Conservation (phyloP, 2,113 vertebrate genomes). For the Oncorhynchus gorbuscha region DNA sequence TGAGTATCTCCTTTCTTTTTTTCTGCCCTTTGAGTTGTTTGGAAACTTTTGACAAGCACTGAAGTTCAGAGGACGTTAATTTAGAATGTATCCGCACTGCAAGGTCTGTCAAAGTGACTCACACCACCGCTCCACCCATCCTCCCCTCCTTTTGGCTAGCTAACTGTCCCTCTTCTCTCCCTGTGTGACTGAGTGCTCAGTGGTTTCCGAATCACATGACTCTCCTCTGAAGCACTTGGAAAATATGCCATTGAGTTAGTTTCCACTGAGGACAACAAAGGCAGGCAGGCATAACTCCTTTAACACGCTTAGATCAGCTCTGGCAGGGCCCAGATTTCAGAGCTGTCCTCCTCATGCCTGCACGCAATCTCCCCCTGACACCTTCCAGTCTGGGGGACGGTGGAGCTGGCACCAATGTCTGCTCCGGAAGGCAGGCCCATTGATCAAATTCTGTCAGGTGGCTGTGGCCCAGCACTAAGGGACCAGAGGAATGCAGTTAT, state of each 20-base stretch:
- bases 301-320: slow-evolving; percentile 35
- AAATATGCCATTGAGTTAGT: slow-evolving; percentile 68
- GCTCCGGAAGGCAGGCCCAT: slow-evolving; percentile 11
- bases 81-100: not conserved
- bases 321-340: slow-evolving; percentile 44
- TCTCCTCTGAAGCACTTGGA: slow-evolving; percentile 54
- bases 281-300: slow-evolving; percentile 49
- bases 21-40: not conserved
- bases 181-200: slow-evolving; percentile 28
- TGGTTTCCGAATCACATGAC: slow-evolving; percentile 61
- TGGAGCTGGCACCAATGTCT: slow-evolving; percentile 7
- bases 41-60: not conserved
- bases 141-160: not conserved
- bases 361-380: slow-evolving; percentile 30
- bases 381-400: slow-evolving; percentile 10
- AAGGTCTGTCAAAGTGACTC: slow-evolving; percentile 12
- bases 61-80: not conserved
- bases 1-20: slow-evolving; percentile 18
- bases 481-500: not conserved
- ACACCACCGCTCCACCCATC: slow-evolving; percentile 25
- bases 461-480: not conserved
- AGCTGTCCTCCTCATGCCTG: slow-evolving; percentile 9
- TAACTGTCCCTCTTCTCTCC: not conserved
- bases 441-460: slow-evolving; percentile 31
- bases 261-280: slow-evolving; percentile 58